These are phyloP conservation scores for Microctenopoma stevenorrisi DNA, from an alignment of 2,797 vertebrate genomes.

Conservation along the genomic window DNA sequence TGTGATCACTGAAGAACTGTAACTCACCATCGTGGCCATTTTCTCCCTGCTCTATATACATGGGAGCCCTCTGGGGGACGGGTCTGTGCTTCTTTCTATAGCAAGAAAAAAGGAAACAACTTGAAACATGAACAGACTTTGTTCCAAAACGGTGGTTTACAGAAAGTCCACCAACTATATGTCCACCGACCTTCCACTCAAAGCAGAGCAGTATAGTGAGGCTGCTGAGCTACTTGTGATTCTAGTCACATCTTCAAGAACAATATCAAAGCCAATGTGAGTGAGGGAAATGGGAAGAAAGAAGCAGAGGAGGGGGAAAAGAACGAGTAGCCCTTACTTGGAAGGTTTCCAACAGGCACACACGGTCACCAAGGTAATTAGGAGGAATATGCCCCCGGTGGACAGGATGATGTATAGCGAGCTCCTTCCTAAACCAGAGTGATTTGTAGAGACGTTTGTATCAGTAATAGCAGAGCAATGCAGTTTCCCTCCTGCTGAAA, in stretches of 20 bases:
- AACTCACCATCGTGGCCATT: slow-evolving; percentile 90
- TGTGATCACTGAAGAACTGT: neutral
- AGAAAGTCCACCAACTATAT: slow-evolving; percentile 1
- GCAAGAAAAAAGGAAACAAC: neutral
- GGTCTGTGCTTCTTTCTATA: slow-evolving; percentile 89
- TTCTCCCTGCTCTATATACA: slow-evolving; percentile 88
- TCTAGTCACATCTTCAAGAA: slow-evolving; percentile 51
- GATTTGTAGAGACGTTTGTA: slow-evolving; percentile 21
- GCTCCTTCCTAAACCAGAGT: slow-evolving; percentile 88
- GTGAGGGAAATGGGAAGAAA: neutral
- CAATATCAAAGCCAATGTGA: slow-evolving; percentile 49
- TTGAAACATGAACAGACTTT: neutral
- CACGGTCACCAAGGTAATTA: slow-evolving; percentile 98
- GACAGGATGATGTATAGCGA: slow-evolving; percentile 98
- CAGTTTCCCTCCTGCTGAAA: neutral
- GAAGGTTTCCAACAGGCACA: slow-evolving; percentile 99
- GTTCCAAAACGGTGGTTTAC: neutral
- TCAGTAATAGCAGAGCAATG: slow-evolving; percentile 18
- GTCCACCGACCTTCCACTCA: neutral
- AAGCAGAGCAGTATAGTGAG: neutral
- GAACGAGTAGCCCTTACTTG: slow-evolving; percentile 84
- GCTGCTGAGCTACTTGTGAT: slow-evolving; percentile 57
- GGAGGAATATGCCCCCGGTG: slow-evolving; percentile 97
- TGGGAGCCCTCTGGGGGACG: slow-evolving; percentile 84
- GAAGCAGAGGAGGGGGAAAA: neutral